Conservation (phyloP, 2,797 vertebrate species). For the Ceryle rudis region DNA sequence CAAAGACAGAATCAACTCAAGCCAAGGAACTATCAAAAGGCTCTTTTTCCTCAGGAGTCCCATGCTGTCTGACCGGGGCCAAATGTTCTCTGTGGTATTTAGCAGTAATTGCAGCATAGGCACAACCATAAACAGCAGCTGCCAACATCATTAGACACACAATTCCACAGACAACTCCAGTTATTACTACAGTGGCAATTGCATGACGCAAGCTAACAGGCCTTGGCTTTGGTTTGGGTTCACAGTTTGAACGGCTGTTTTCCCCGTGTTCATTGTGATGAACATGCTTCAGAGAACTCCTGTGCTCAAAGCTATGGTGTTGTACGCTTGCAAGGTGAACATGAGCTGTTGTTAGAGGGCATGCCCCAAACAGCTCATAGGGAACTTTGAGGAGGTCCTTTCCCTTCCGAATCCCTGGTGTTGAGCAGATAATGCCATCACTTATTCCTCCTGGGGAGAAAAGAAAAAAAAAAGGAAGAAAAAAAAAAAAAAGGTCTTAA, state of each 20-base stretch:
- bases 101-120: slow-evolving; percentile 93
- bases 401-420: slow-evolving; percentile 88
- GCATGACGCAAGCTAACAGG: slow-evolving; percentile 90
- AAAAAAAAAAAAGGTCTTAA: not conserved
- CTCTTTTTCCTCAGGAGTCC: slow-evolving; percentile 82
- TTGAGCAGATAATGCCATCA: slow-evolving; percentile 86
- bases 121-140: slow-evolving; percentile 92
- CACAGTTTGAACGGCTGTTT: slow-evolving; percentile 78
- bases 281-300: slow-evolving; percentile 64
- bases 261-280: slow-evolving; percentile 49
- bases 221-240: slow-evolving; percentile 84
- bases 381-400: slow-evolving; percentile 90
- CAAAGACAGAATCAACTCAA: slow-evolving; percentile 58
- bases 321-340: slow-evolving; percentile 81
- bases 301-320: slow-evolving; percentile 77
- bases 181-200: slow-evolving; percentile 94
- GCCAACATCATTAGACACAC: slow-evolving; percentile 97
- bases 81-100: slow-evolving; percentile 84
- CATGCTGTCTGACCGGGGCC: slow-evolving; percentile 62
- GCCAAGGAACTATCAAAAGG: slow-evolving; percentile 82
- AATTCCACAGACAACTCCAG: slow-evolving; percentile 93
- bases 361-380: slow-evolving; percentile 90
- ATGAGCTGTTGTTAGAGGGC: slow-evolving; percentile 84
- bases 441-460: slow-evolving; percentile 85
- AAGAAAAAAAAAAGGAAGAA: not conserved